Base-by-base conservation (phyloP, 2,113 vertebrate genomes). In the Neogobius melanostomus region DNA sequence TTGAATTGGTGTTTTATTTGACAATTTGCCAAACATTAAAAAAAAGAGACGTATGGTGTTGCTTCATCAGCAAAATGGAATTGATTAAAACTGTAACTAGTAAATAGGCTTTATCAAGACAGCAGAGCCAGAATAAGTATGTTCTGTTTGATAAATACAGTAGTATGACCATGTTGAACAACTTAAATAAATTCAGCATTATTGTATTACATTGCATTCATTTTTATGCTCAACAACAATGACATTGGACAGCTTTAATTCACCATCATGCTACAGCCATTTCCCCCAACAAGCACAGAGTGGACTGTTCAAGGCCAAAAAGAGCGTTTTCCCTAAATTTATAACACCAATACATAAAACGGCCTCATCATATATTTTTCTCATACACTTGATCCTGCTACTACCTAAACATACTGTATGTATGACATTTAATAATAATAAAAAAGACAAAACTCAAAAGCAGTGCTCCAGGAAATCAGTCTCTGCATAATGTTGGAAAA, bases 1-100 rank as follows among this genome's bases (percentile, higher is more conserved):
- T 79, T 76, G 11, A 68, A 81, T 82, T 77, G 64, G 63, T 72
- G 76, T 69, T 87, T 90, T 89, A 77, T 88, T 88, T 82, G 28
- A 44, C 47, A 69, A 66, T 75, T 73, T 53, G 36, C 69, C 60
- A 72, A 74, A 84, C 15, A 85, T 59, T 21, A 21, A 82, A 71
- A 81, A 82, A 71, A 81, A 56, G 21, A 62, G n/a, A 72, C n/a
- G 3, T 36, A 46, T 43, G 8, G 28, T 10, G 28, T 72, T 71
- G 52, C 42, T 75, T 42, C 42, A 15, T 60, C 2, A 72, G 62
- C 11, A 70, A 61, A 44, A 12, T 45, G 14, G 59, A 61, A 61
- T 44, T 14, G 12, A 61, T 42, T 44, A 61, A 44, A 14, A 61
- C 16, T 61, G 59, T n/a, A 44, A 12, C 9, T 61, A 56, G 15